phyloP scores from a whole-genome alignment of 2,113 vertebrate genomes.

The Antechinus stuartii region DNA sequence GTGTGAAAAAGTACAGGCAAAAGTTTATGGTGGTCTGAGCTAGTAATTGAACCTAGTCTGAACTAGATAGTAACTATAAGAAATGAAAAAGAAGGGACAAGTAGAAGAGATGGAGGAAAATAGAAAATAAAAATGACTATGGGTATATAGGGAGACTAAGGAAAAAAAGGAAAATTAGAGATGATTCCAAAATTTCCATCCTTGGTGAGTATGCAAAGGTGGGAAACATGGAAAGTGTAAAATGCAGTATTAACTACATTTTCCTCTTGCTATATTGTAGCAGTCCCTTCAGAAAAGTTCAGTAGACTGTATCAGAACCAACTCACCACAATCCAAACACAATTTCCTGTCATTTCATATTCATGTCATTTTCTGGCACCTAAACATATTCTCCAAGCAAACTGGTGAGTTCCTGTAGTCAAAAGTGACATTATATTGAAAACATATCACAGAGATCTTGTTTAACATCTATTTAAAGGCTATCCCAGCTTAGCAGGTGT shows the following conservation, averaged over 20 bases:
- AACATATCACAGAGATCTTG: accelerated
- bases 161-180: not conserved
- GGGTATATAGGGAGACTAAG: not conserved
- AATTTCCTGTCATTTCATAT: not conserved
- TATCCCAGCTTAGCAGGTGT: not conserved
- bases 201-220: not conserved
- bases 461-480: not conserved
- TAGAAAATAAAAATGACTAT: not conserved
- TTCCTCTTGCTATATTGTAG: not conserved
- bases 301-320: slow-evolving; percentile 1
- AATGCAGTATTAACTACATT: not conserved
- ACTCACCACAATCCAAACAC: slow-evolving; percentile 1
- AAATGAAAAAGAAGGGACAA: not conserved
- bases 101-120: not conserved
- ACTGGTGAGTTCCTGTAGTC: accelerated
- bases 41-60: not conserved
- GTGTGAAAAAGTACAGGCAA: not conserved
- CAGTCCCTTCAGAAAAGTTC: not conserved
- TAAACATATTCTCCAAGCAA: not conserved
- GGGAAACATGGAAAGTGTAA: not conserved
- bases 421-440: not conserved
- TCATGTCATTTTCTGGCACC: not conserved
- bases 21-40: not conserved
- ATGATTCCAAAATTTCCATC: not conserved
- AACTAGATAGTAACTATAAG: not conserved